These are phyloP conservation scores for Elegia similella DNA, from an alignment of 2,888 invertebrate genomes.

Conservation along the genomic window DNA sequence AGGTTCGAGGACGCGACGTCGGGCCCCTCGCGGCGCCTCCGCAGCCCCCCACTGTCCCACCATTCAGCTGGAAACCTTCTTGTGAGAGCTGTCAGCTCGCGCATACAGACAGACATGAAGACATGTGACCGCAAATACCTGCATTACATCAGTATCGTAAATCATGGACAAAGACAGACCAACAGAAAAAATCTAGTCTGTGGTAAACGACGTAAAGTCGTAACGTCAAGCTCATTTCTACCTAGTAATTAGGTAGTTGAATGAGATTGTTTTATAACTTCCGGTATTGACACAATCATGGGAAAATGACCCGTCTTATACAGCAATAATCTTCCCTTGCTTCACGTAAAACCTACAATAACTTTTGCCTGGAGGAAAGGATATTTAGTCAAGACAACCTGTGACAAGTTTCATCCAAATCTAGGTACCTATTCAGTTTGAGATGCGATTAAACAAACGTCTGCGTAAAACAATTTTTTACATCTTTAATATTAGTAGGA, in stretches of 20 bases:
- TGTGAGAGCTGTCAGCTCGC: slow-evolving; percentile 9
- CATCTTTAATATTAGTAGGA: too few species aligned
- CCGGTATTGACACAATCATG: neutral
- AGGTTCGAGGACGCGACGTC: slow-evolving; percentile 76
- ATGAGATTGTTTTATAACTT: too few species aligned
- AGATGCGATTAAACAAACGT: too few species aligned
- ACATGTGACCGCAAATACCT: neutral
- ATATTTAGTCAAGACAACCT: too few species aligned
- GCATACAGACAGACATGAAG: neutral
- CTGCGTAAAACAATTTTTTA: too few species aligned
- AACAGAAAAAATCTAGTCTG: too few species aligned
- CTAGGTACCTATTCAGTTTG: too few species aligned
- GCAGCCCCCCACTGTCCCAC: slow-evolving; percentile 39
- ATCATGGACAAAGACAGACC: neutral
- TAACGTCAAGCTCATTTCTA: too few species aligned
- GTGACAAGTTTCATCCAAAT: too few species aligned
- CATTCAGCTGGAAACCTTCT: slow-evolving; percentile 23
- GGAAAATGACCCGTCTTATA: neutral
- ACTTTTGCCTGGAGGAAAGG: slow-evolving; percentile 2
- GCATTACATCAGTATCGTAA: neutral
- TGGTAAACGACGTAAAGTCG: too few species aligned
- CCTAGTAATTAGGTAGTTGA: too few species aligned
- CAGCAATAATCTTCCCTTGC: neutral
- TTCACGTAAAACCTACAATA: neutral
- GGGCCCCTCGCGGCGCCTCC: slow-evolving; percentile 68